Evolutionary conservation across 2,113 vertebrate genomes (phyloP), one percentile per base, ranked within the genome.

Genomic region (Theristicus caerulescens): DNA sequence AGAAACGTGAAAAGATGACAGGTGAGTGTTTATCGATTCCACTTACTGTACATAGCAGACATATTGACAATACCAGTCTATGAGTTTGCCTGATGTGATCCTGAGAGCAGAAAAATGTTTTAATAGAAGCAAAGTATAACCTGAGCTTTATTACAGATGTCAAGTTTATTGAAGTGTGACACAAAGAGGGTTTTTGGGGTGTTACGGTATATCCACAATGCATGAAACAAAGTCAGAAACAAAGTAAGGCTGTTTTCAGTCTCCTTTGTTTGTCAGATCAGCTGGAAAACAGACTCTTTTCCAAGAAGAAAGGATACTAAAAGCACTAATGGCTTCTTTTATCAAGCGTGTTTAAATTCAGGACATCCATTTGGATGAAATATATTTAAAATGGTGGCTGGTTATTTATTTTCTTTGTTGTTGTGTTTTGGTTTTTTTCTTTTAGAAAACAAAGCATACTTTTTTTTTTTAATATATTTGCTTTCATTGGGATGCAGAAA

Each of bases 101-200:
- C 49, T 85, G 46, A 52, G 57, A 93, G 51, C 38, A 84, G 61
- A 61, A 77, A 49, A 88, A 57, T 57, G 11, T 82, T 92, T 79
- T 86, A 86, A 69, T 61, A 77, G 66, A 88, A 93, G n/a, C 61
- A 51, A 93, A 89, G 38, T 74, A 47, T 70, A 77, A 83, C 34
- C 55, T 84, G 67, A 72, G 14, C 69, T 91, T 92, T 86, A 90
- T 90, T 92, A 82, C 34, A 92, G 26, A 61, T 88, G 77, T 67
- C 66, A 77, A 32, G 16, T 72, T 92, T 62, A 85, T 73, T 96
- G 46, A 95, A 88, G 44, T 58, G 38, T 71, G 76, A 72, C 38
- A 71, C 59, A 84, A 65, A 64, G 40, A 95, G 84, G 16, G 57
- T 66, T 80, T 96, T 66, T 54, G 3, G n/a, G 17, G 11, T 86